Conservation (phyloP, 2,797 vertebrate genomes). For the Pelodytes ibericus region DNA sequence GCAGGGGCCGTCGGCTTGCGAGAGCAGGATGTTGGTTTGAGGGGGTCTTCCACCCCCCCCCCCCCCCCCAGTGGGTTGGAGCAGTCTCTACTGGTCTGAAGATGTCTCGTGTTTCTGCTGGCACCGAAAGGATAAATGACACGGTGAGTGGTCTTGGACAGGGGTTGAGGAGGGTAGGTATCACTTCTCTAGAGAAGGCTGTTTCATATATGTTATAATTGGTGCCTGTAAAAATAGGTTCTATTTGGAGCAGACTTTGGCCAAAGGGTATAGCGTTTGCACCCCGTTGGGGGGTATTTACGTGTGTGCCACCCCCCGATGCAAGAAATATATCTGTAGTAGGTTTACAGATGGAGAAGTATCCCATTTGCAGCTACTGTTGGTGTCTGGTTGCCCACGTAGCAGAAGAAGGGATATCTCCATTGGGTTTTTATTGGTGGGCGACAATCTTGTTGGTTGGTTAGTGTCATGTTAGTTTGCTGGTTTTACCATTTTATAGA, state of each 20-base stretch:
- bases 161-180: too few relatives aligned
- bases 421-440: not conserved
- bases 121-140: constrained; percentile 48
- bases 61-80: constrained; percentile 13
- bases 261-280: not conserved
- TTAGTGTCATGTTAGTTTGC: not conserved
- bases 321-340: too few relatives aligned
- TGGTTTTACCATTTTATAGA: not conserved
- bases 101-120: constrained; percentile 52
- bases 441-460: not conserved
- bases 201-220: not conserved
- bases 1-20: not conserved
- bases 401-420: not conserved
- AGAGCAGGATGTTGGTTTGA: constrained; percentile 34
- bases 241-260: not conserved
- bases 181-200: not conserved
- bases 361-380: too few relatives aligned
- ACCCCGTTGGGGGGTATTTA: not conserved
- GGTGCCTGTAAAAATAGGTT: not conserved
- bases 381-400: not conserved
- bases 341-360: too few relatives aligned
- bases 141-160: constrained; percentile 31
- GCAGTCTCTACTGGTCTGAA: constrained; percentile 41
- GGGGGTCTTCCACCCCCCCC: constrained; percentile 9
- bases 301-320: too few relatives aligned